These are phyloP conservation scores for Aphelenchoides fujianensis DNA, from an alignment of 1,140 invertebrate genomes.

Conservation along the genomic window DNA sequence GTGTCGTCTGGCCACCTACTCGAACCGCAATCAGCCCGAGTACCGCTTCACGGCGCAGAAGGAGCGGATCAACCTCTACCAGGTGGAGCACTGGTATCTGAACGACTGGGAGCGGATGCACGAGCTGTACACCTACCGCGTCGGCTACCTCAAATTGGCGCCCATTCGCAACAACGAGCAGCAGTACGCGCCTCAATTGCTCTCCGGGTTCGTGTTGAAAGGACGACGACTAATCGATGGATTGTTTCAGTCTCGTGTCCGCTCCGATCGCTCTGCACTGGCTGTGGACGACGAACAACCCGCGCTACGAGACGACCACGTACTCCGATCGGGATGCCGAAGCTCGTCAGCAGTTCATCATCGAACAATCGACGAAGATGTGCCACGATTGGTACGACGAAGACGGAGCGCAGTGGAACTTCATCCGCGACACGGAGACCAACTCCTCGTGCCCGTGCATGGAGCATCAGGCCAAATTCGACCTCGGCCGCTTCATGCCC, in stretches of 20 bases:
- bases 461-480: conserved; percentile 44
- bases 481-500: conserved; percentile 61
- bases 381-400: conserved; percentile 60
- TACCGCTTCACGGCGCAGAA: conserved; percentile 59
- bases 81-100: conserved; percentile 57
- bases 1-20: conserved; percentile 54
- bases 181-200: conserved; percentile 17
- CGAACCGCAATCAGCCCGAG: conserved; percentile 55
- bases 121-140: conserved; percentile 55
- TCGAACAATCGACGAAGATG: conserved; percentile 56
- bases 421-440: conserved; percentile 59
- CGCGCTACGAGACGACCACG: conserved; percentile 46
- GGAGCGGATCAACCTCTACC: conserved; percentile 58
- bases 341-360: conserved; percentile 47
- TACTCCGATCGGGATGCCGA: conserved; percentile 44
- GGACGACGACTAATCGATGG: background rate
- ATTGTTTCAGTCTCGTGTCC: conserved; percentile 47
- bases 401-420: conserved; percentile 58
- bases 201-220: conserved; percentile 5
- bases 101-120: conserved; percentile 61
- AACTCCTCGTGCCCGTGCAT: conserved; percentile 60
- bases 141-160: conserved; percentile 60
- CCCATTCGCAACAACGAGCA: conserved; percentile 53
- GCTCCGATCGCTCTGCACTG: conserved; percentile 60
- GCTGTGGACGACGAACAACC: conserved; percentile 59